These are phyloP conservation scores for Hipparchia sbordonii DNA, from an alignment of 2,888 invertebrate species.

Conservation along the genomic window DNA sequence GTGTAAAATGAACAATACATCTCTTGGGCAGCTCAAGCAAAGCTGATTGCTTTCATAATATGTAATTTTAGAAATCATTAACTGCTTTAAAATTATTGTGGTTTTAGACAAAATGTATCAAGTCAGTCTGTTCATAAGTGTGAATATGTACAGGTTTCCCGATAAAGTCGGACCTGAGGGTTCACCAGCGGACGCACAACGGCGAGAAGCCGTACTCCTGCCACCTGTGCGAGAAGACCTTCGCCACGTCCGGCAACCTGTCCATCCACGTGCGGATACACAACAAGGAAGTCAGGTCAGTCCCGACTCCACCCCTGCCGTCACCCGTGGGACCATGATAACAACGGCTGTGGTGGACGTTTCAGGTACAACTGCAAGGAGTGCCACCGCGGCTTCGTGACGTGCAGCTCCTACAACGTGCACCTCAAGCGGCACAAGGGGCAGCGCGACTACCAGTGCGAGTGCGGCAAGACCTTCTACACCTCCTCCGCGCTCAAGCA, in stretches of 20 bases:
- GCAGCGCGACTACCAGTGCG: constrained; percentile 72
- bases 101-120: too few relatives aligned
- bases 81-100: too few relatives aligned
- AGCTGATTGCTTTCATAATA: too few relatives aligned
- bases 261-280: constrained; percentile 75
- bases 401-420: constrained; percentile 70
- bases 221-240: constrained; percentile 70
- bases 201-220: constrained; percentile 77
- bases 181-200: constrained; percentile 74
- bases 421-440: constrained; percentile 75
- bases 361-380: constrained; percentile 70
- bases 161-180: constrained; percentile 70
- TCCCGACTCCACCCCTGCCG: not conserved
- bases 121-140: not conserved
- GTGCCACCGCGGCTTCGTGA: constrained; percentile 72
- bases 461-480: constrained; percentile 76
- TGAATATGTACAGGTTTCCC: constrained; percentile 62
- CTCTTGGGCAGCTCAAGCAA: too few relatives aligned
- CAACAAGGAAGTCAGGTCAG: constrained; percentile 72
- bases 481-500: constrained; percentile 74
- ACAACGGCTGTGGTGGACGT: not conserved
- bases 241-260: constrained; percentile 74
- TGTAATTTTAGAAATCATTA: too few relatives aligned
- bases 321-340: too few relatives aligned
- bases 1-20: too few relatives aligned